These are phyloP conservation scores for Helicoverpa assulta DNA, from an alignment of 2,888 invertebrate genomes.

Conservation along the genomic window DNA sequence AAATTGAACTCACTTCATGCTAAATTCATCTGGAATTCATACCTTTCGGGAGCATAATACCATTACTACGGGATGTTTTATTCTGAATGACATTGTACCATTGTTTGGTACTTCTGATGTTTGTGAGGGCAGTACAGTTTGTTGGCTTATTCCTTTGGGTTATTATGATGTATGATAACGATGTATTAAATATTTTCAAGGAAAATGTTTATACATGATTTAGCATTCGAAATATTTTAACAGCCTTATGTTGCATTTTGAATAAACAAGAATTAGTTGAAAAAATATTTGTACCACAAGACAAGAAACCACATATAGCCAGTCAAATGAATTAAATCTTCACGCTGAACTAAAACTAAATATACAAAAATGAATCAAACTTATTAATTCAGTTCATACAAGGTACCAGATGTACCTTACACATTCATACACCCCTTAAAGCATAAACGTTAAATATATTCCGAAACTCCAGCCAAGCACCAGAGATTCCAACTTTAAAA, in stretches of 20 bases:
- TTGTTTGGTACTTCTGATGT: constrained; percentile 48
- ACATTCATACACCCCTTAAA: constrained; percentile 26
- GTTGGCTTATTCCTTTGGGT: constrained; percentile 7
- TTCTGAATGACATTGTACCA: constrained; percentile 57
- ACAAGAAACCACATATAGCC: background rate
- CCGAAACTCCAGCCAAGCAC: constrained; percentile 42
- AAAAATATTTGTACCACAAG: background rate
- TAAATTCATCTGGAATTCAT: constrained; percentile 74
- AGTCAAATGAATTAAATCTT: constrained; percentile 19
- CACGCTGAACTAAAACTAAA: background rate
- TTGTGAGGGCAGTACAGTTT: constrained; percentile 11
- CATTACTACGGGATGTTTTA: constrained; percentile 62
- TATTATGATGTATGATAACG: background rate
- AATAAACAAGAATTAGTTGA: background rate
- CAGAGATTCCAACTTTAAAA: constrained; percentile 68
- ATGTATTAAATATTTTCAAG: background rate
- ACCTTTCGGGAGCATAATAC: constrained; percentile 69
- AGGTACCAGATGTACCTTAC: background rate
- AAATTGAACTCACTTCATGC: constrained; percentile 70
- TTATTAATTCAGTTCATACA: no score
- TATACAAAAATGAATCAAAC: no score
- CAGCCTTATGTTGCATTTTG: background rate
- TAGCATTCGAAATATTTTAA: background rate
- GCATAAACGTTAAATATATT: constrained; percentile 47
- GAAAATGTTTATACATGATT: background rate